Evolutionary conservation across 2,113 vertebrate genomes (phyloP), one percentile per base, ranked within the genome.

Genomic region (Xenopus laevis): DNA sequence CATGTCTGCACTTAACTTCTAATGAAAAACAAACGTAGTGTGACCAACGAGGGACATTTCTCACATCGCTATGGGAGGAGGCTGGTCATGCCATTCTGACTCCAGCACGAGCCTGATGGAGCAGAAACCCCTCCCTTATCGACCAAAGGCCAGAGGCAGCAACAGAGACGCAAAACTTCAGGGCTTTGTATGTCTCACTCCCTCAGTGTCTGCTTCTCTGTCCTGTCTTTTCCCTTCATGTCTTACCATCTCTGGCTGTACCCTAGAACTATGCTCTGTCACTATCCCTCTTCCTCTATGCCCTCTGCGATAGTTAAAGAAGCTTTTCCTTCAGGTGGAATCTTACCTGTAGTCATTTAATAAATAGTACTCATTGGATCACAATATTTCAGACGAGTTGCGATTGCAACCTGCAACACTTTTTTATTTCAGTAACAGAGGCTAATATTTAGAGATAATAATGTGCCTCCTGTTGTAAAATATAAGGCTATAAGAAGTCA

Each of bases 1-100:
- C 88, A 87, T 90, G 90, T 92, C 88, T 71, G 64, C 90, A 85
- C 87, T 91, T 91, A 93, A 89, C 46, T 87, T 73, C 89, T 93
- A 92, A 92, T 91, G 91, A 90, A 93, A 92, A 91, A 87, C 85
- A 90, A 92, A 93, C 89, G 91, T 88, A 87, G 84, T 88, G 91
- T 91, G 89, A 92, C 91, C 89, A 88, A 87, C 87, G 84, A 86
- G 89, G 87, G 88, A 86, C 89, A 88, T 85, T 2, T 84, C 88
- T 93, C 89, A 90, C 70, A 75, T 84, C 82, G 84, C 82, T 62
- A 4, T 40, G 83, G 86, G 85, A 84, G 47, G 82, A 84, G 85
- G 86, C 83, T 79, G 0, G 68, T 82, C 85, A 82, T 0, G 68
- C 83, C 77, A 79, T 13, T 6, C 71, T 80, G 7, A 69, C 66